Evolutionary conservation across 2,888 invertebrate species (phyloP), one percentile per base, ranked within the genome.

Genomic region (Lysandra bellargus): DNA sequence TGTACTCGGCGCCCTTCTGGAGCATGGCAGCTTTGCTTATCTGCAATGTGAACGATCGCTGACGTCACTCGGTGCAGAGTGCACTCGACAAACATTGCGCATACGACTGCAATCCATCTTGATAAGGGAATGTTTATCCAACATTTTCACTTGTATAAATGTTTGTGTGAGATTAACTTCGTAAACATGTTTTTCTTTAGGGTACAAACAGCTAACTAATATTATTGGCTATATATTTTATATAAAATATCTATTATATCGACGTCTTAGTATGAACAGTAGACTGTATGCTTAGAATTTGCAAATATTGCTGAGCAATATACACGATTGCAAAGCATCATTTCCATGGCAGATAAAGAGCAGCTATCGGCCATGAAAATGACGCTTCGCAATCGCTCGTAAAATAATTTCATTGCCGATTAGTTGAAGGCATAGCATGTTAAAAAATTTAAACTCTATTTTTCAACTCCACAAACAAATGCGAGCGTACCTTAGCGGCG

Each of bases 21-120:
- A 99, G 94, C 98, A 99, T 98, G 30, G 98, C 98, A 72, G 99
- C 99, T 94, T 99, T 99, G 93, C 98, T 98, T 84, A 98, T 95
- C 96, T 97, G 87, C 73, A 91, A 85, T 49, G 14, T 37, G 2
- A 69, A 69, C 69, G 14, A 69, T 64, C 64, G 64, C 64, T 37
- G 69, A 33, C 69, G 33, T 69, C 69, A 69, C 33, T 33, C 69
- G 33, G 1, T 17, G 69, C 69, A 69, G 79, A 99, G 94, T 69
- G 69, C 14, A 69, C 79, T 69, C 9, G 14, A 33, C 69, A 33
- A 69, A 69, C 12, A 69, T 37, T 69, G 69, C 69, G 33, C 14
- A 69, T 33, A 0, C 30, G 23, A 64, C 4, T 9, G 30, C 9
- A 33, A 33, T 69, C 33, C 30, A 33, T 33, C 69, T 69, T 33